Evolutionary conservation across 2,113 vertebrate genomes (phyloP), one percentile per base, ranked within the genome.

Genomic region (Brachionichthys hirsutus): DNA sequence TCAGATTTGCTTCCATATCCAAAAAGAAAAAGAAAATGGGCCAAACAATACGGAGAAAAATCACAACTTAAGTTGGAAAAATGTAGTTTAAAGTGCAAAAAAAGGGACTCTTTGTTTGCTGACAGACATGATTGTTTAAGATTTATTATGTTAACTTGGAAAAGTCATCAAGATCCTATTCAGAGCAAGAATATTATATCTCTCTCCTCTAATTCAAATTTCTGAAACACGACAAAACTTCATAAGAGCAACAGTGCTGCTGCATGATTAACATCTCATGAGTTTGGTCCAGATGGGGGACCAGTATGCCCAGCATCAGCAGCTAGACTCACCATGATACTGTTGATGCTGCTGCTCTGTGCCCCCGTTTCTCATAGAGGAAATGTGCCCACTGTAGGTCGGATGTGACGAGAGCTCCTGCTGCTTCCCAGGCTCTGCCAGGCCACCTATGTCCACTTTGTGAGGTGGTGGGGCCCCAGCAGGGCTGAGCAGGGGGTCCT

Each of bases 401-500:
- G 77, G 57, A 53, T 85, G 84, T 12, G 68, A 2, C 2, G 46
- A 0, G 12, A 53, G 45, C 4, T 78, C 72, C 70, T 79, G 45
- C 40, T 73, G 52, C 41, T 84, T 73, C 4, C 52, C 73, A 1
- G 76, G 46, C 17, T 87, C 84, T 2, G 24, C 84, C 54, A 86
- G 71, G 55, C 65, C 66, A 20, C 89, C 87, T 7, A 79, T 48
- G 47, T 60, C 69, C 56, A 77, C 65, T 68, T 87, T 90, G 38
- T 84, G 75, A 34, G 83, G 50, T 52, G 75, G 80, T 1, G 63
- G 50, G 12, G 51, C 51, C 24, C 72, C 84, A n/a, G 65, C 24
- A 13, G 87, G 66, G 76, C 77, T 84, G 18, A 92, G 82, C 71
- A 91, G 68, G 52, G 87, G 69, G 19, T 90, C 87, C 67, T 92